These are phyloP conservation scores for Myanophis thanlyinensis DNA, from an alignment of 2,113 vertebrate species.

Conservation along the genomic window DNA sequence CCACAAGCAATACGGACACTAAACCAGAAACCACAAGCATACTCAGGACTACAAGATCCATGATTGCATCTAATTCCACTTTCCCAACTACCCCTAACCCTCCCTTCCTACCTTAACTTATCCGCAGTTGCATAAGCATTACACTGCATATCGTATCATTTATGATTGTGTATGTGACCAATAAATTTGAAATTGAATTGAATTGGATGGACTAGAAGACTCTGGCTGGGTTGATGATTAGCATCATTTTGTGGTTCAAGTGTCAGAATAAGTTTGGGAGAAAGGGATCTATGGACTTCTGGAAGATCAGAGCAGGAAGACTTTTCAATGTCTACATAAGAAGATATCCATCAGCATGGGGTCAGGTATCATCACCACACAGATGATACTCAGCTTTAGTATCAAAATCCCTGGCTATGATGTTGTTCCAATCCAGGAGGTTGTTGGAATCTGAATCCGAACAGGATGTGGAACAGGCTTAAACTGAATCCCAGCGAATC, in stretches of 20 bases:
- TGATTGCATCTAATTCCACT: too few relatives aligned
- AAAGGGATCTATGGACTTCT: neutral
- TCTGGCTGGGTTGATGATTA: neutral
- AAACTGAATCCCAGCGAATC: neutral
- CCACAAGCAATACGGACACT: too few relatives aligned
- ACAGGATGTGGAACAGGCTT: neutral
- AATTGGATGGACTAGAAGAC: neutral
- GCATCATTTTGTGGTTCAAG: neutral
- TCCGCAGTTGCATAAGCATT: too few relatives aligned
- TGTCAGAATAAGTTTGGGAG: neutral
- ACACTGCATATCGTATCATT: too few relatives aligned
- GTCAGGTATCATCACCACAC: neutral
- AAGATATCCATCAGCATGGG: neutral
- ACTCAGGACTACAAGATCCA: too few relatives aligned
- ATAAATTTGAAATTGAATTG: too few relatives aligned
- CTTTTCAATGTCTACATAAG: neutral
- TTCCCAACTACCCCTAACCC: too few relatives aligned
- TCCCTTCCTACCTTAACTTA: too few relatives aligned
- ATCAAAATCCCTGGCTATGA: neutral
- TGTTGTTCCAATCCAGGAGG: neutral
- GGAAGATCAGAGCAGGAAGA: neutral
- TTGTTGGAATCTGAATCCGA: neutral
- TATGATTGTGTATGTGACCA: too few relatives aligned
- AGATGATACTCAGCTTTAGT: neutral
- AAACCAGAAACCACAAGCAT: too few relatives aligned